Evolutionary conservation across 1,140 invertebrate genomes (phyloP).

Genomic region (Eulimnadia texana): DNA sequence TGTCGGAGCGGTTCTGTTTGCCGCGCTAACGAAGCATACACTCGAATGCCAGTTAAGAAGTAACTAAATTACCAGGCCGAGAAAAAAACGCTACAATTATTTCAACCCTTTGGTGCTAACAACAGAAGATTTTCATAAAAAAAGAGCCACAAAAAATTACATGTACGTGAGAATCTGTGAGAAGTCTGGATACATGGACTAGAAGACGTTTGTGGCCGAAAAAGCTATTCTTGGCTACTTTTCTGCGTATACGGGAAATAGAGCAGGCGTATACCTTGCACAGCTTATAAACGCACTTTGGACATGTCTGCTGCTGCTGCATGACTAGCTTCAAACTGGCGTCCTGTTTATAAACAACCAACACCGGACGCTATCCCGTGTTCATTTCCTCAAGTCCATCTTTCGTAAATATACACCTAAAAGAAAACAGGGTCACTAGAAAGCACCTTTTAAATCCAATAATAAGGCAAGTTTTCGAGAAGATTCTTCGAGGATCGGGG

Average conservation of each 20-base stretch:
- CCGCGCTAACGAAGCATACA: background rate
- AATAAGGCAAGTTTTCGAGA: too few species aligned
- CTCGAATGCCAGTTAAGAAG: background rate
- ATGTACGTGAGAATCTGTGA: background rate
- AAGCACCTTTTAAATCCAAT: background rate
- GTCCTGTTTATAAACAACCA: background rate
- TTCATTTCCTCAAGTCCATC: background rate
- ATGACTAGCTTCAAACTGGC: background rate
- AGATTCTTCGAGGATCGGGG: too few species aligned
- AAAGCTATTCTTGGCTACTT: background rate
- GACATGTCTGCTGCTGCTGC: background rate
- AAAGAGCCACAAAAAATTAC: background rate
- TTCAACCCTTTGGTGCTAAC: background rate
- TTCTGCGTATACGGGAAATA: background rate
- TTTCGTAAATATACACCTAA: background rate
- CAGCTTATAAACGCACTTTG: background rate
- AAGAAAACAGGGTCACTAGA: background rate
- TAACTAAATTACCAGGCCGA: background rate
- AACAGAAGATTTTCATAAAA: background rate
- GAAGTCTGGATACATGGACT: background rate
- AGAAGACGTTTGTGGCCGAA: too few species aligned
- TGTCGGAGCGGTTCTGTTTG: background rate
- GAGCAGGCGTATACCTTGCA: background rate
- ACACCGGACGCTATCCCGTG: background rate
- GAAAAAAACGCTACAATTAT: background rate